These are phyloP conservation scores for Gymnoscopelus braueri DNA, from an alignment of 2,797 vertebrate genomes.

Conservation along the genomic window DNA sequence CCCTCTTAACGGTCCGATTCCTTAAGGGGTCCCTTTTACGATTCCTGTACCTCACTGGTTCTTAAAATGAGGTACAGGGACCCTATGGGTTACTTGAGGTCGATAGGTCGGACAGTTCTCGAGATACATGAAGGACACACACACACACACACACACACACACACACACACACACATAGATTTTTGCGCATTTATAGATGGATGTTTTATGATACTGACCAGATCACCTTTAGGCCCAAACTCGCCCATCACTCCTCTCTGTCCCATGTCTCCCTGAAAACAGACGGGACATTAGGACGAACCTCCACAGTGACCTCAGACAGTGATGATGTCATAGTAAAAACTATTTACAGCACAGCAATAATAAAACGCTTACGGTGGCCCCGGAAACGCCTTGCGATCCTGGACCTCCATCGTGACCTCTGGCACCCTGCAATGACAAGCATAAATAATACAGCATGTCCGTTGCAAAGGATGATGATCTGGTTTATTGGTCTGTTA, in stretches of 20 bases:
- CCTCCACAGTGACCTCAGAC: no score
- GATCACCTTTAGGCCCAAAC: constrained; percentile 88
- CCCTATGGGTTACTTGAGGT: no score
- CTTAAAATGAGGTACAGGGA: no score
- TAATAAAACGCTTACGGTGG: constrained; percentile 83
- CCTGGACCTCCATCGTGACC: constrained; percentile 92
- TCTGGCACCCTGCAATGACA: constrained; percentile 84
- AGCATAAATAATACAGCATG: constrained; percentile 9
- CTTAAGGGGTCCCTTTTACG: no score
- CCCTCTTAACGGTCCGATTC: no score
- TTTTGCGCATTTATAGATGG: neutral
- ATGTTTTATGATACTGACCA: constrained; percentile 74
- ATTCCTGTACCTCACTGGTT: no score
- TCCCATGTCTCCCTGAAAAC: constrained; percentile 90
- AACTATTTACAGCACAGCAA: neutral
- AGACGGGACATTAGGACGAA: neutral
- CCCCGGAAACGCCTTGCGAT: constrained; percentile 89
- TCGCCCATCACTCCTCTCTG: constrained; percentile 91
- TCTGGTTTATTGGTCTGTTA: no score
- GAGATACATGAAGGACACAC: no score
- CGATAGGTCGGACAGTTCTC: no score
- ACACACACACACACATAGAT: no score
- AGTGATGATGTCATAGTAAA: neutral
- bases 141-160: no score
- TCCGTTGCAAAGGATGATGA: neutral